Percentiles rank a stretch among this genome's conserved stretches.
These are phyloP conservation scores for Athene noctua DNA, from an alignment of 2,113 vertebrate species.

Conservation along the genomic window DNA sequence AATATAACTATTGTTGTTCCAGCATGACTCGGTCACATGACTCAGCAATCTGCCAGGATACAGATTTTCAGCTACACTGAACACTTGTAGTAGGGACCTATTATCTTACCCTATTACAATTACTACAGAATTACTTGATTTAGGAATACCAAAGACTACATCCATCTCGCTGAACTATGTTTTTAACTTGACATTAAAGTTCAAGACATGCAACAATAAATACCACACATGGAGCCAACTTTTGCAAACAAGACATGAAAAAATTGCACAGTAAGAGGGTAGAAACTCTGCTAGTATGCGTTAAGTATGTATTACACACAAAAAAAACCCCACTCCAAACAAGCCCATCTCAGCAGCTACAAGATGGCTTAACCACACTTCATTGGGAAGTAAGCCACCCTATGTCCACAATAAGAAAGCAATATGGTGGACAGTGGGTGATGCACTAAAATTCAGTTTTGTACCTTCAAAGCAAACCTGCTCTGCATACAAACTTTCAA, in stretches of 20 bases:
- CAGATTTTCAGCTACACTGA: not conserved
- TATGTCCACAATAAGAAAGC: not conserved
- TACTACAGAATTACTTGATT: not conserved
- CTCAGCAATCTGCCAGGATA: not conserved
- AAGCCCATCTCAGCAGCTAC: not conserved
- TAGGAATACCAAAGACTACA: not conserved
- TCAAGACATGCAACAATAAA: not conserved
- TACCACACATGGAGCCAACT: fast-evolving
- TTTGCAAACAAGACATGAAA: not conserved
- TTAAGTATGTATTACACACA: not conserved
- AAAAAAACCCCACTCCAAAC: not conserved
- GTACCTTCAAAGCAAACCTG: not conserved
- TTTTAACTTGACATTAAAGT: not conserved
- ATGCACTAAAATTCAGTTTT: not conserved
- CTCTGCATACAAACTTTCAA: not conserved
- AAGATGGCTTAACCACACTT: not conserved
- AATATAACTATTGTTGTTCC: constrained; percentile 13
- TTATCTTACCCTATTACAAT: not conserved
- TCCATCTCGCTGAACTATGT: not conserved
- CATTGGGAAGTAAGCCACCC: not conserved
- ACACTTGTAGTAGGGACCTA: not conserved
- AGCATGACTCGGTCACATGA: not conserved
- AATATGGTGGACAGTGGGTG: not conserved
- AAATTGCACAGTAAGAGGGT: not conserved
- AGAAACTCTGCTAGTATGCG: not conserved